Conservation (phyloP, 2,113 vertebrate species). For the Pelecanoides urinatrix region DNA sequence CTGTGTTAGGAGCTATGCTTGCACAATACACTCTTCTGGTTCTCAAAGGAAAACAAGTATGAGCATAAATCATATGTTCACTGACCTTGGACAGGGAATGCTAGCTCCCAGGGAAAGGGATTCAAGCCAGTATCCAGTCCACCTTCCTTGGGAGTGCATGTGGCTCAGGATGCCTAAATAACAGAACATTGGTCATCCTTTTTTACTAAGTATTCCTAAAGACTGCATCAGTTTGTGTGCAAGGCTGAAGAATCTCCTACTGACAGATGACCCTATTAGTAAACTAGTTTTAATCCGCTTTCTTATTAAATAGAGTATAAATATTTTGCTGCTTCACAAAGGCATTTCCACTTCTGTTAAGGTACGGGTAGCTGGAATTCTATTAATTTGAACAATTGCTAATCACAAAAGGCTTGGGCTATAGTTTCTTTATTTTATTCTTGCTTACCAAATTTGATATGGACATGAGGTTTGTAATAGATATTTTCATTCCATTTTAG, state of each 20-base stretch:
- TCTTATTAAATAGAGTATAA: background rate
- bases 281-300: background rate
- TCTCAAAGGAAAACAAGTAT: background rate
- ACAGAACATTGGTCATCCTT: background rate
- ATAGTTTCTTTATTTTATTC: background rate
- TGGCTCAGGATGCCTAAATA: background rate
- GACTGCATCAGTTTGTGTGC: background rate
- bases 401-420: background rate
- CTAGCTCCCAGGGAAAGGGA: background rate
- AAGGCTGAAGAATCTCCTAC: background rate
- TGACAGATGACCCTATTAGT: background rate
- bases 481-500: background rate
- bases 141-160: background rate
- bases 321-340: background rate
- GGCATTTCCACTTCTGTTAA: background rate
- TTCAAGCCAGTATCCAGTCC: background rate
- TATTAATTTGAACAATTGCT: background rate
- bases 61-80: background rate
- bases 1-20: background rate
- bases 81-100: background rate
- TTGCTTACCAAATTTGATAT: background rate
- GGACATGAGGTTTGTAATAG: background rate
- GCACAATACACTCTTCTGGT: background rate
- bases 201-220: background rate
- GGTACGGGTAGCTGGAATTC: background rate